Evolutionary conservation across 2,113 vertebrate species (phyloP).

Genomic region (Brienomyrus brachyistius): DNA sequence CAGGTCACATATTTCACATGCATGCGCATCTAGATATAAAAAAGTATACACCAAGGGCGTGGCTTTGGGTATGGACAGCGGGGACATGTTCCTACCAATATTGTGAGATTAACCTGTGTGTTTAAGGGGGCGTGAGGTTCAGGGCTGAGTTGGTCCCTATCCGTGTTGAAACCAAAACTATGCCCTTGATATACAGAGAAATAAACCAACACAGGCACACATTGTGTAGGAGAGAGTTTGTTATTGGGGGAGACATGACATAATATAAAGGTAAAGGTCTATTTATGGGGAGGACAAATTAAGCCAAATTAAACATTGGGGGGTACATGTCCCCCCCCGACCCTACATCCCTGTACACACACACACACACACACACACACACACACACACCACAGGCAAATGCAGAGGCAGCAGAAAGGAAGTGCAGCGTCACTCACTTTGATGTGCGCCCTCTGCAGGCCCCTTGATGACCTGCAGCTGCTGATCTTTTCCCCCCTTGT

Average conservation of each 20-base stretch:
- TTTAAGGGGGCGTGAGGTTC: neutral
- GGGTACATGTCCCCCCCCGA: neutral
- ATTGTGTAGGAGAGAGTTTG: neutral
- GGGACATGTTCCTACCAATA: neutral
- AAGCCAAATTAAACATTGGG: neutral
- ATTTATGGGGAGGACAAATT: neutral
- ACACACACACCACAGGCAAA: neutral
- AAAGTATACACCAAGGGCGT: neutral
- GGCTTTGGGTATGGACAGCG: neutral
- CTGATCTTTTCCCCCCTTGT: slow-evolving; percentile 69
- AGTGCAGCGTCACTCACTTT: slow-evolving; percentile 62
- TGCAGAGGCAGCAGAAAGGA: neutral
- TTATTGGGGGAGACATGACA: neutral
- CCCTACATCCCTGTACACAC: neutral
- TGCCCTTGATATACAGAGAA: neutral
- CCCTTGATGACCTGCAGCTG: slow-evolving; percentile 58
- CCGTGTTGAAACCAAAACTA: neutral
- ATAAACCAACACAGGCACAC: neutral
- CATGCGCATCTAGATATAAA: neutral
- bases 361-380: neutral
- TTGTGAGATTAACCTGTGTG: neutral
- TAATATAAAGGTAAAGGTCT: neutral
- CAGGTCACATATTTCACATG: neutral
- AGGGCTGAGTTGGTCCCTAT: neutral
- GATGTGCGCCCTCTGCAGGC: slow-evolving; percentile 55